These are phyloP conservation scores for Drosophila barbarae DNA, from an alignment of 2,888 invertebrate species.

Conservation along the genomic window DNA sequence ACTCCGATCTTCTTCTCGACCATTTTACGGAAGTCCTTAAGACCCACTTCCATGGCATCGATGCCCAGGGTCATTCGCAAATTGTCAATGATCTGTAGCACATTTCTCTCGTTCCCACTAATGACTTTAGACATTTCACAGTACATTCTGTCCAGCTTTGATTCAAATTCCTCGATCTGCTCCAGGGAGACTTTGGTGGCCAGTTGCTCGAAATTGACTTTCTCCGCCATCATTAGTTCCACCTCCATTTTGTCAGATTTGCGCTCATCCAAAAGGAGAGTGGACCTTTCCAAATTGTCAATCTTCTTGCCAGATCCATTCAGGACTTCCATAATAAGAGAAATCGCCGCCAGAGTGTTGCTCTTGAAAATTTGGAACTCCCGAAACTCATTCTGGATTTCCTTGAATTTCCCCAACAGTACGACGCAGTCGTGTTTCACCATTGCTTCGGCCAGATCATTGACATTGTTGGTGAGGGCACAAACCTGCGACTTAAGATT, in stretches of 20 bases:
- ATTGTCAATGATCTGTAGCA: conserved; percentile 83
- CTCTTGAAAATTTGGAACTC: conserved; percentile 46
- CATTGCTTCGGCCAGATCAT: conserved; percentile 66
- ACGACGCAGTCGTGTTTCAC: conserved; percentile 67
- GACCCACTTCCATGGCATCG: conserved; percentile 82
- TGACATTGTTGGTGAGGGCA: conserved; percentile 71
- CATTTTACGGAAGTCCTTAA: conserved; percentile 85
- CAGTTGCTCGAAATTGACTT: conserved; percentile 85
- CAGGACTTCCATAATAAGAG: conserved; percentile 36
- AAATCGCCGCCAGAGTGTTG: conserved; percentile 48
- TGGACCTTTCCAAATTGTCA: conserved; percentile 36
- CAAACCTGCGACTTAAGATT: conserved; percentile 73
- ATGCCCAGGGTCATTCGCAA: conserved; percentile 84
- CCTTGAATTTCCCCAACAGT: conserved; percentile 50
- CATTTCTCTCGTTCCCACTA: conserved; percentile 66
- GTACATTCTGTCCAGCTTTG: conserved; percentile 69
- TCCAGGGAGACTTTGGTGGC: conserved; percentile 87
- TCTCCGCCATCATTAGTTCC: conserved; percentile 86
- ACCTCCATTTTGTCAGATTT: conserved; percentile 87
- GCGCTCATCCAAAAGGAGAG: conserved; percentile 81
- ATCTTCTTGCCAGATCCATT: conserved; percentile 39
- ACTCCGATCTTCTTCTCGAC: conserved; percentile 81
- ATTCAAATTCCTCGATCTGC: conserved; percentile 83
- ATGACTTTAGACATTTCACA: conserved; percentile 66
- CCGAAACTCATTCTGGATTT: conserved; percentile 56